These are phyloP conservation scores for Odontocolon sp. DNA, from an alignment of 2,888 invertebrate species.

Conservation along the genomic window DNA sequence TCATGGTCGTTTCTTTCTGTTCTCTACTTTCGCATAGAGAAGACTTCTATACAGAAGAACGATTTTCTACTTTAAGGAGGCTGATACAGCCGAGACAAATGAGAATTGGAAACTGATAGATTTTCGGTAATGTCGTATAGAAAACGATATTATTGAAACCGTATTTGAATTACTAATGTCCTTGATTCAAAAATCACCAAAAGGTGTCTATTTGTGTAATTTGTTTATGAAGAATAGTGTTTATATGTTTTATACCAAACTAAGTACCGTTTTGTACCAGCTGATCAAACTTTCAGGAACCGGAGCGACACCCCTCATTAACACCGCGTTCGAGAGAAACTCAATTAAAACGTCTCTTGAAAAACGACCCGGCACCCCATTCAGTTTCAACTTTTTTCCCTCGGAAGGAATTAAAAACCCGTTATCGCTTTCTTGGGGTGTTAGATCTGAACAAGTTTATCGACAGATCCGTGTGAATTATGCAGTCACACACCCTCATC, in stretches of 20 bases:
- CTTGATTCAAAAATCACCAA: no score
- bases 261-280: no score
- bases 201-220: no score
- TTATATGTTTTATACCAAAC: no score
- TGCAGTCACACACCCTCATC: constrained; percentile 32
- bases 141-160: no score
- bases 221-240: no score
- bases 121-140: no score
- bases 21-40: not conserved
- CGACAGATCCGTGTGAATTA: constrained; percentile 48
- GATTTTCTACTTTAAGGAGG: not conserved
- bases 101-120: no score
- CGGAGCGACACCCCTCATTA: constrained; percentile 42
- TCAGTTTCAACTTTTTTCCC: constrained; percentile 11
- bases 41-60: not conserved
- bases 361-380: constrained; percentile 4
- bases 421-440: constrained; percentile 44
- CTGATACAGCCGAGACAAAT: no score
- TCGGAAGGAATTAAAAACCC: constrained; percentile 42
- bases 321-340: constrained; percentile 59
- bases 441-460: constrained; percentile 23
- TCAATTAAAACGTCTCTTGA: constrained; percentile 63
- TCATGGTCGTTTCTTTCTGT: not conserved
- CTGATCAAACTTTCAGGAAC: constrained; percentile 26
- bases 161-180: no score